Evolutionary conservation across 1,140 invertebrate genomes (phyloP).

Genomic region (Drosophila jambulina): DNA sequence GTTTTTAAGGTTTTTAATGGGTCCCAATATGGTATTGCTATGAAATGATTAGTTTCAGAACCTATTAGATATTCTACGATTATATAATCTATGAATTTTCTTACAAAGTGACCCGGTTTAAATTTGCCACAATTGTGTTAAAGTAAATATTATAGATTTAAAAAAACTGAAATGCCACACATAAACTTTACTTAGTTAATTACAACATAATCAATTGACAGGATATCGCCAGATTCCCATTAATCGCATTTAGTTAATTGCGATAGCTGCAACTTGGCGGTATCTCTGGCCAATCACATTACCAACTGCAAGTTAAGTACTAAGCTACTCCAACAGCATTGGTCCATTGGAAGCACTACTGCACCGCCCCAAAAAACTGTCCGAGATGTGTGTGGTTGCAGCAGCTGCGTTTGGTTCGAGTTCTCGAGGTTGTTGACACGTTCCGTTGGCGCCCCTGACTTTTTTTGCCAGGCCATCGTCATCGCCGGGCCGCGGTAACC

Average conservation of each 20-base stretch:
- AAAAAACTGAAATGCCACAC: neutral
- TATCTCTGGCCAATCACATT: slow-evolving; percentile 3
- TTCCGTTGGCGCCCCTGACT: slow-evolving; percentile 74
- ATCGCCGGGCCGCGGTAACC: slow-evolving; percentile 6
- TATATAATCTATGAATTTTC: too few relatives aligned
- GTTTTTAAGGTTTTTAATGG: too few relatives aligned
- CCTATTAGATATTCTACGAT: too few relatives aligned
- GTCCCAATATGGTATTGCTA: too few relatives aligned
- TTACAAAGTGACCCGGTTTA: too few relatives aligned
- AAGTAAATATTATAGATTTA: neutral
- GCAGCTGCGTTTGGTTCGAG: slow-evolving; percentile 27
- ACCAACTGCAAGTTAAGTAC: neutral
- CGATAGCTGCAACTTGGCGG: neutral
- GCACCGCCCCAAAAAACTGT: slow-evolving; percentile 14
- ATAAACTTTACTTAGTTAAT: too few relatives aligned
- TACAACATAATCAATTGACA: too few relatives aligned
- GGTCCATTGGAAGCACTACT: slow-evolving; percentile 9
- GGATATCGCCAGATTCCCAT: too few relatives aligned
- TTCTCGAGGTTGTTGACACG: slow-evolving; percentile 77
- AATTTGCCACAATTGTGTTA: neutral
- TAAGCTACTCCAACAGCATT: neutral
- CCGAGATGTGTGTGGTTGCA: slow-evolving; percentile 16
- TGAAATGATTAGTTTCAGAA: too few relatives aligned
- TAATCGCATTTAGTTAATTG: neutral
- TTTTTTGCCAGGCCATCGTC: slow-evolving; percentile 33